These are phyloP conservation scores for Matsumurasca onukii DNA, from an alignment of 1,140 invertebrate genomes.

Conservation along the genomic window DNA sequence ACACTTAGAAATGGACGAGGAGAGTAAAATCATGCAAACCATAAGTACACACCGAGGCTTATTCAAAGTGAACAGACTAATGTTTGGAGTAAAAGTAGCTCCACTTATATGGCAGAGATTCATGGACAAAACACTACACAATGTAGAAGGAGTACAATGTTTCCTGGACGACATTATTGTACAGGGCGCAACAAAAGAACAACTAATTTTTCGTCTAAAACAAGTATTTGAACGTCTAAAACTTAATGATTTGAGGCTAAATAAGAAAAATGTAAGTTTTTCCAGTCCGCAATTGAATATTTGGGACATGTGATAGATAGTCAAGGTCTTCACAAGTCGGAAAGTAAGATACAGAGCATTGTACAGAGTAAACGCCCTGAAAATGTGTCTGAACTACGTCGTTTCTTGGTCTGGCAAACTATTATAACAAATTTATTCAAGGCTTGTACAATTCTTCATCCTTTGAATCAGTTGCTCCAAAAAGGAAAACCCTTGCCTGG, in stretches of 20 bases:
- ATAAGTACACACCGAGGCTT: background rate
- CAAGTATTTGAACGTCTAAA: conserved; percentile 5
- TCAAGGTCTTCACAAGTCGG: conserved; percentile 24
- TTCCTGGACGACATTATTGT: background rate
- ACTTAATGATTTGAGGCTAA: conserved; percentile 4
- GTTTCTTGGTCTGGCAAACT: conserved; percentile 40
- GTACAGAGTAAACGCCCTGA: conserved; percentile 36
- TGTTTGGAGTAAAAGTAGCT: conserved; percentile 10
- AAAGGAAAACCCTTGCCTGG: background rate
- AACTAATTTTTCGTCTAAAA: conserved; percentile 3
- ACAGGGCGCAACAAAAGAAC: background rate
- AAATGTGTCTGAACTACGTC: conserved; percentile 33
- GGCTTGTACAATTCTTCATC: conserved; percentile 22
- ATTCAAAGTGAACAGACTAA: background rate
- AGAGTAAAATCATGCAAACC: background rate
- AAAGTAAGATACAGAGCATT: conserved; percentile 36
- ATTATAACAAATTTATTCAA: conserved; percentile 29
- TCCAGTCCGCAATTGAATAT: conserved; percentile 7
- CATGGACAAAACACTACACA: background rate
- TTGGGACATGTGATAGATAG: conserved; percentile 28
- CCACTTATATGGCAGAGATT: background rate
- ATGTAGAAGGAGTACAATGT: background rate
- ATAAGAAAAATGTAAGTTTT: conserved; percentile 28
- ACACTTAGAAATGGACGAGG: conserved; percentile 1
- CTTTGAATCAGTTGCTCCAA: conserved; percentile 23